Conservation (phyloP, 2,113 vertebrate species). For the Xyrauchen texanus region DNA sequence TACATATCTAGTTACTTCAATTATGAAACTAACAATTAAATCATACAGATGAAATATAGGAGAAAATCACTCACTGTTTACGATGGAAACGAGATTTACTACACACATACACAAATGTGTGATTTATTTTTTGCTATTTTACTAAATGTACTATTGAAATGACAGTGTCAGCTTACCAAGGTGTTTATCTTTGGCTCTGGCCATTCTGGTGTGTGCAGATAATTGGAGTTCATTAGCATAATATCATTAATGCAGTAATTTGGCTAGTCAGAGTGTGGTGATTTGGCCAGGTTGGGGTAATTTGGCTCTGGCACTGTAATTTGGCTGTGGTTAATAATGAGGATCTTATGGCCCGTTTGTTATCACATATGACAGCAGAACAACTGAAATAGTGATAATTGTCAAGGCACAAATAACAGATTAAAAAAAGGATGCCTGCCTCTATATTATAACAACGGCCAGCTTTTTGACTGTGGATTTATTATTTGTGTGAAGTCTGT, state of each 20-base stretch:
- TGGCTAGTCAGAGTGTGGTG: conserved; percentile 13
- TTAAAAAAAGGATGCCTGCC: neutral
- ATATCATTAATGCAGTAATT: conserved; percentile 34
- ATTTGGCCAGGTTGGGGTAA: conserved; percentile 33
- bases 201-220: neutral
- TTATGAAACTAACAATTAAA: no score
- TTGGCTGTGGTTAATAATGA: conserved; percentile 50
- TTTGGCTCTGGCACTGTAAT: conserved; percentile 41
- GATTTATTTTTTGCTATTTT: neutral
- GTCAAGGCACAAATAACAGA: conserved; percentile 9
- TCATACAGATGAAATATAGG: no score
- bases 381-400: conserved; percentile 48
- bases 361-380: conserved; percentile 43
- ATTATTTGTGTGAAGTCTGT: no score
- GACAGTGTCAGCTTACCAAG: conserved; percentile 7
- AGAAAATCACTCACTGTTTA: no score
- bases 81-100: no score
- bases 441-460: neutral
- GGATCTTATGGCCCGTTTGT: conserved; percentile 57
- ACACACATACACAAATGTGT: no score
- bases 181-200: conserved; percentile 29
- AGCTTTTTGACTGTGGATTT: neutral
- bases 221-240: conserved; percentile 16
- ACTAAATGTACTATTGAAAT: no score
- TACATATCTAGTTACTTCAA: no score